These are phyloP conservation scores for Cyrtorhinus lividipennis DNA, from an alignment of 1,140 invertebrate species.

Conservation along the genomic window DNA sequence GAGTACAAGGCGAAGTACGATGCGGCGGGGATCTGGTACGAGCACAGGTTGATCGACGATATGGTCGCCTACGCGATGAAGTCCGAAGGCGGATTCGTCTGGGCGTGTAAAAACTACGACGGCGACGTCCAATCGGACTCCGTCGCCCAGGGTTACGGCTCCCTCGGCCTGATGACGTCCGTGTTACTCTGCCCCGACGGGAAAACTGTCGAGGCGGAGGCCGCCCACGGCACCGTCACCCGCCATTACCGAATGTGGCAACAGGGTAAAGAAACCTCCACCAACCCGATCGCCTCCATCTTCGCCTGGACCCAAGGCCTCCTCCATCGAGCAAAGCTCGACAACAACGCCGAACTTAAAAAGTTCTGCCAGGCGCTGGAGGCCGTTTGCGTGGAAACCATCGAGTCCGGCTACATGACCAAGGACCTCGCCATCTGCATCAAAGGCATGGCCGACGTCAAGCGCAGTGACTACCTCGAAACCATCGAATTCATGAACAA, in stretches of 20 bases:
- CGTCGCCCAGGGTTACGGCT: conserved; percentile 88
- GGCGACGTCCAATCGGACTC: conserved; percentile 98
- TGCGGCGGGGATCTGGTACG: conserved; percentile 82
- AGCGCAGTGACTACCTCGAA: conserved; percentile 79
- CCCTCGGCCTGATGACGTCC: conserved; percentile 90
- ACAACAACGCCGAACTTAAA: conserved; percentile 61
- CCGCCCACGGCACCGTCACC: conserved; percentile 94
- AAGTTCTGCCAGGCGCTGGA: conserved; percentile 75
- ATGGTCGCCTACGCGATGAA: conserved; percentile 99
- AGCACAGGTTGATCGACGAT: conserved; percentile 95
- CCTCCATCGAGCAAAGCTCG: conserved; percentile 81
- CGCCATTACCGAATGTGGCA: conserved; percentile 88
- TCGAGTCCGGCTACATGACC: conserved; percentile 91
- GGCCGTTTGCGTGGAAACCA: conserved; percentile 82
- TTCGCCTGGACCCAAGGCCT: conserved; percentile 95
- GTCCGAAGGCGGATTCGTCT: conserved; percentile 95
- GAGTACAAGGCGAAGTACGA: conserved; percentile 80
- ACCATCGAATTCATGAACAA: conserved; percentile 97
- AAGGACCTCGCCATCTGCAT: conserved; percentile 98
- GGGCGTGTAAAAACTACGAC: conserved; percentile 99
- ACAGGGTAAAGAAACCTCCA: conserved; percentile 92
- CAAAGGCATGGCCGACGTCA: conserved; percentile 75
- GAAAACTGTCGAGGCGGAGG: conserved; percentile 93
- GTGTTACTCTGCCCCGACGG: conserved; percentile 91
- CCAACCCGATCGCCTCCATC: conserved; percentile 96